Evolutionary conservation across 2,797 vertebrate species (phyloP).

Genomic region (Limnodromus scolopaceus): DNA sequence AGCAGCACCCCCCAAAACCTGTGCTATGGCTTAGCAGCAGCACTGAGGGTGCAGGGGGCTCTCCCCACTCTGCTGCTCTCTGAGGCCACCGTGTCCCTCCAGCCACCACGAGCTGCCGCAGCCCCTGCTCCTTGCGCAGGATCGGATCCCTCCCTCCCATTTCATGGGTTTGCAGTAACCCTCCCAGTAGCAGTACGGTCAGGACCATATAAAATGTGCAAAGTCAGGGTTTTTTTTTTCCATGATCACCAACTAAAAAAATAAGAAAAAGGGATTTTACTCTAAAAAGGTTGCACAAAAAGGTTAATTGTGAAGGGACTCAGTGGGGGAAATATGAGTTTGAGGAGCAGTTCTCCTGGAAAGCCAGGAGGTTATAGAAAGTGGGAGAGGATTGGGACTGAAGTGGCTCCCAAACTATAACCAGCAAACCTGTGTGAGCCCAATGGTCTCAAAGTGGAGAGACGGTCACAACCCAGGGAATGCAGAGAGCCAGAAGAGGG

Average conservation of each 20-base stretch:
- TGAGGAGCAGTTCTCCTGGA: background rate
- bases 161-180: background rate
- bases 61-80: background rate
- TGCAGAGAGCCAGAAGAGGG: slow-evolving; percentile 62
- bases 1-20: background rate
- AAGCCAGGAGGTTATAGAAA: background rate
- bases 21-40: background rate
- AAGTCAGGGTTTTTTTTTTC: background rate
- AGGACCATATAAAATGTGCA: background rate
- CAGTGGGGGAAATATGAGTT: background rate
- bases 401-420: accelerated
- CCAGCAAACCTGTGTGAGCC: background rate
- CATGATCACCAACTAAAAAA: background rate
- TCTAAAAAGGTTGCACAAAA: background rate
- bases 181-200: accelerated
- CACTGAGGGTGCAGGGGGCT: accelerated
- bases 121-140: accelerated
- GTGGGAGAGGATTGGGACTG: background rate
- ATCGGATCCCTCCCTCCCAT: background rate
- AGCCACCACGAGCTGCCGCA: accelerated
- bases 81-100: accelerated
- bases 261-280: background rate
- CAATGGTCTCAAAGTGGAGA: background rate
- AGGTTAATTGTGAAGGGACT: slow-evolving; percentile 38
- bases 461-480: background rate